Evolutionary conservation across 2,113 vertebrate species (phyloP).

Genomic region (Falco punctatus): DNA sequence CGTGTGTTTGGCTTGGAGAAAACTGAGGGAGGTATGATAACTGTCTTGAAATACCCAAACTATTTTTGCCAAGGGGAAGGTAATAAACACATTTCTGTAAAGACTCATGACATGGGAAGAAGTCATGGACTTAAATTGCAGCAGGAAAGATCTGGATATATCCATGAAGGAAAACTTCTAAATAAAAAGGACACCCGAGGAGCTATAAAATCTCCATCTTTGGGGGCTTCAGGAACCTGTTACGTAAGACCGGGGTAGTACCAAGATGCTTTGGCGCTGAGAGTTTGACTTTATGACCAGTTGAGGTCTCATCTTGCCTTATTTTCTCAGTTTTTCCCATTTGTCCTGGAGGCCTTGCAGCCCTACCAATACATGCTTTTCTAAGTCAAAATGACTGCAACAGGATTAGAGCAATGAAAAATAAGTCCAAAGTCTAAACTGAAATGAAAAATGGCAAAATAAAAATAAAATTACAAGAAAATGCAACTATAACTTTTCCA

Average conservation of each 20-base stretch:
- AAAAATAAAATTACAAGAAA: background rate
- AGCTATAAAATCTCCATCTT: background rate
- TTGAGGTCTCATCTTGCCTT: background rate
- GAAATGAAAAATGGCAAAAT: background rate
- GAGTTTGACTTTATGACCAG: background rate
- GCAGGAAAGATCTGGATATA: background rate
- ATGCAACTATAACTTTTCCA: background rate
- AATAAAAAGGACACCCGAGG: background rate
- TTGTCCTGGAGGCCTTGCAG: background rate
- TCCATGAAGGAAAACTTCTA: background rate
- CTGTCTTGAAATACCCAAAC: background rate
- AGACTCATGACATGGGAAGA: background rate
- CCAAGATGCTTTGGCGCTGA: background rate
- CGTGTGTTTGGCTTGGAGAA: background rate
- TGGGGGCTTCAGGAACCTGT: background rate
- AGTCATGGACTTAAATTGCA: background rate
- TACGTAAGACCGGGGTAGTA: background rate
- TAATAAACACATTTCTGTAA: background rate
- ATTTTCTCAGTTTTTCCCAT: background rate
- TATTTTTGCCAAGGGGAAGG: background rate
- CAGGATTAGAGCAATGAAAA: background rate
- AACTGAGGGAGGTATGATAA: background rate
- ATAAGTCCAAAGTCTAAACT: background rate
- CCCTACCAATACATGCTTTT: background rate
- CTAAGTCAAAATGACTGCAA: background rate